Evolutionary conservation across 92 coral and sea anemone genomes (phyloP), one percentile per base, ranked within the genome.

Genomic region (Umimayanthus kanabou): DNA sequence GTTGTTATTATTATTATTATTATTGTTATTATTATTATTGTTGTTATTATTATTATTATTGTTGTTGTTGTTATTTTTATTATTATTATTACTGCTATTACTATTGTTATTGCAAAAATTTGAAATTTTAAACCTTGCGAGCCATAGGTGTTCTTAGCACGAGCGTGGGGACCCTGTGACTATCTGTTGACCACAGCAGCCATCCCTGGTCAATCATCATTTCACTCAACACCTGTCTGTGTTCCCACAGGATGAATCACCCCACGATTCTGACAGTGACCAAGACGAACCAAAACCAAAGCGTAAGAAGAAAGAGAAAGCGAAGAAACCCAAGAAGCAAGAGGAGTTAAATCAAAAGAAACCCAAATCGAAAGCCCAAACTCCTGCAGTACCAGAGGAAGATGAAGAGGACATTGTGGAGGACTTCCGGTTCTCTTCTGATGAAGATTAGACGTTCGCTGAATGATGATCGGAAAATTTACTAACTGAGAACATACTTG

Each of bases 381-480:
- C 43, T 22, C 58, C 43, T 13, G 57, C 82, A 28, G 78, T 77
- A 22, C 79, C 11, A 33, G 93, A 87, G 1, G 84, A 43, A 26
- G 94, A 85, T 43, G 88, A 26, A 66, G 98, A 93, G 47, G 99
- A 96, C 70, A 91, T 96, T 65, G 99, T 96, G 37, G 91, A 93
- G 77, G 99, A 95, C 90, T 93, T 96, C 70, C 94, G 85, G 45
- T 93, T 96, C 73, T 96, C 99, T 4, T 95, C 98, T 3, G 94
- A 91, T 69, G 99, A 96, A 69, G 98, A 96, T 50, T 88, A 85
- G 37, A n/a, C 10, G 18, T 33, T 29, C 9, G 20, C 7, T 45
- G 37, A 7, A 23, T 65, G 72, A 33, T 57, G 43, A 45, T 45
- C 49, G n/a, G 33, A 29, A 2, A 53, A 16, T 55, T 80, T 26